Base-by-base conservation (phyloP, 53 echinoderm and acorn worm genomes). In the Patiria pectinifera region DNA sequence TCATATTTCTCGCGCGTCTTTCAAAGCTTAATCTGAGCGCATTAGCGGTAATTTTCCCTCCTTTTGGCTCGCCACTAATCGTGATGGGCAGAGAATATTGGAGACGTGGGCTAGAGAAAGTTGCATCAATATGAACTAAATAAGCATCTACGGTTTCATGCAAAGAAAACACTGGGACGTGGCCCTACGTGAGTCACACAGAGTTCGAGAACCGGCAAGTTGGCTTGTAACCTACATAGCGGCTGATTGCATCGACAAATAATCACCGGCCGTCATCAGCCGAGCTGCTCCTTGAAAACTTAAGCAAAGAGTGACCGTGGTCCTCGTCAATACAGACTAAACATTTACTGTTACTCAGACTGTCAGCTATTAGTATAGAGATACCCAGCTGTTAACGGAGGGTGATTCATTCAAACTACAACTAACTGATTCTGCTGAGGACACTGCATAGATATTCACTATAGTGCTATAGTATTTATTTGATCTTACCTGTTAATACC, bases 41-140 rank as follows among this genome's bases (percentile, higher is more conserved):
- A 90, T 90, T 90, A 90, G 90, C 63, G 47, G 62, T 90, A 90
- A 90, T 90, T 90, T 53, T 90, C 26, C 90, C 80, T 90, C 90
- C 90, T 62, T 90, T 90, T 84, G 62, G 84, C 81, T 22, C 63
- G 53, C 80, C 90, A 80, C 90, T 90, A 90, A 90, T 90, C 90
- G 90, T 90, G 90, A 90, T 90, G 90, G 90, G 90, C 90, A 81
- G 90, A 90, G 90, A 90, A 80, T 90, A 90, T 90, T 90, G 90
- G 71, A 90, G 90, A 90, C 66, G 90, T 35, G 66, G 84, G 84
- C 16, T 59, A 83, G 83, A 90, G 69, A 90, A 90, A 90, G 60
- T 90, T 80, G 90, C 90, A 90, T 90, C 90, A 90, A 80, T 90
- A 81, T 47, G 69, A 90, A 90, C 90, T 80, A 81, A 90, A 90